Conservation (phyloP, 2,888 invertebrate genomes). For the Eubasilissa splendida region DNA sequence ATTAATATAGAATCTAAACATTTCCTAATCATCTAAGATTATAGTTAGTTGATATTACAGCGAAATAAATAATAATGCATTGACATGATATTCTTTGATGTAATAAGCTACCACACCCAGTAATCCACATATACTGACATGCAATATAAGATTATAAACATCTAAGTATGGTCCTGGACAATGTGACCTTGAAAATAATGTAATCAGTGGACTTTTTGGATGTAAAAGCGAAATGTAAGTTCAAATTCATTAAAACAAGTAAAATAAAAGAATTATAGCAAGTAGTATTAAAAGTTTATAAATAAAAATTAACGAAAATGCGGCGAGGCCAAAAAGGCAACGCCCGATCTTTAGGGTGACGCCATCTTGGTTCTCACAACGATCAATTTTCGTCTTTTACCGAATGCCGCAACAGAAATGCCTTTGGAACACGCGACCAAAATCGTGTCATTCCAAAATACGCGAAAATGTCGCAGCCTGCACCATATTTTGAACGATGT, state of each 20-base stretch:
- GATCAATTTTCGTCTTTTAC: slow-evolving; percentile 55
- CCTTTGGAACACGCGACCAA: slow-evolving; percentile 45
- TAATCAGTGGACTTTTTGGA: slow-evolving; percentile 1
- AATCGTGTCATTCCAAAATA: slow-evolving; percentile 35
- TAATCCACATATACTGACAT: slow-evolving; percentile 29
- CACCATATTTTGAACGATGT: slow-evolving; percentile 43
- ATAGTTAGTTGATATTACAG: too few species aligned
- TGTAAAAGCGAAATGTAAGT: slow-evolving; percentile 3
- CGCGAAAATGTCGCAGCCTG: slow-evolving; percentile 41
- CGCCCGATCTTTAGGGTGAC: slow-evolving; percentile 50
- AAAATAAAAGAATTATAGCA: slow-evolving; percentile 43
- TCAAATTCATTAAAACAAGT: slow-evolving; percentile 22
- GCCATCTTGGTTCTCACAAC: slow-evolving; percentile 54
- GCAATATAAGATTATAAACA: slow-evolving; percentile 35
- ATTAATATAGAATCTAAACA: too few species aligned
- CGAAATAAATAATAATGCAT: background rate
- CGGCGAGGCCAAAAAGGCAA: slow-evolving; percentile 48
- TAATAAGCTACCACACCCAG: slow-evolving; percentile 53
- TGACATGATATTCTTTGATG: slow-evolving; percentile 12
- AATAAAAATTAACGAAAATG: slow-evolving; percentile 54
- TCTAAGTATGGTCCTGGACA: slow-evolving; percentile 38
- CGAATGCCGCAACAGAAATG: slow-evolving; percentile 48
- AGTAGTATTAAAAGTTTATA: slow-evolving; percentile 40
- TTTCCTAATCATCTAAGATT: too few species aligned
- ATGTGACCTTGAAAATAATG: slow-evolving; percentile 47